Conservation (phyloP, 2,888 invertebrate species). For the Cosmorhoe ocellata region DNA sequence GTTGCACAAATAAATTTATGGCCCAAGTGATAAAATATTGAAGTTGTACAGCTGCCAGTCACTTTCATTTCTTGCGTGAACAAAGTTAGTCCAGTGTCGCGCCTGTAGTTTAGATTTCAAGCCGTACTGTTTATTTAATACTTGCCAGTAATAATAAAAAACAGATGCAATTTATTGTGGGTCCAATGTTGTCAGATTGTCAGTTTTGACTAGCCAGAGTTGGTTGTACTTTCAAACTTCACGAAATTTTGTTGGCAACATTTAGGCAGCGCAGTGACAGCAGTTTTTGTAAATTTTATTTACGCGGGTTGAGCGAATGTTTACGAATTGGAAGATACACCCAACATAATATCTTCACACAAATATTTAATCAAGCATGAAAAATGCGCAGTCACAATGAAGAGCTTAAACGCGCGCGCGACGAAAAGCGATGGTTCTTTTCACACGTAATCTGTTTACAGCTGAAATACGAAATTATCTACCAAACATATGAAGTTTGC, state of each 20-base stretch:
- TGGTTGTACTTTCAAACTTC: constrained; percentile 3
- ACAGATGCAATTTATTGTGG: constrained; percentile 38
- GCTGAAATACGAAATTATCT: constrained; percentile 82
- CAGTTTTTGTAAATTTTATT: constrained; percentile 4
- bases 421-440: constrained; percentile 69
- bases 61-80: constrained; percentile 80
- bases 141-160: constrained; percentile 33
- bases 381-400: constrained; percentile 67
- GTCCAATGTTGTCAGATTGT: constrained; percentile 36
- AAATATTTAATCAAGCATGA: constrained; percentile 51
- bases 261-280: not conserved
- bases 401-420: constrained; percentile 47
- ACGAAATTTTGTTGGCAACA: constrained; percentile 1
- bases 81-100: constrained; percentile 54
- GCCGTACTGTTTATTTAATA: constrained; percentile 38
- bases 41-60: constrained; percentile 50
- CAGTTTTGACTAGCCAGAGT: constrained; percentile 18
- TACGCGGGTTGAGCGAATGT: constrained; percentile 8
- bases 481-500: constrained; percentile 80
- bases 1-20: constrained; percentile 32
- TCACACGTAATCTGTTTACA: constrained; percentile 79
- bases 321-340: constrained; percentile 11
- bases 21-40: constrained; percentile 26
- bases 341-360: constrained; percentile 13
- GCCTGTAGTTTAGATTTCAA: constrained; percentile 48